phyloP scores from a whole-genome alignment of 2,888 invertebrate genomes.

The Orthosia incerta region DNA sequence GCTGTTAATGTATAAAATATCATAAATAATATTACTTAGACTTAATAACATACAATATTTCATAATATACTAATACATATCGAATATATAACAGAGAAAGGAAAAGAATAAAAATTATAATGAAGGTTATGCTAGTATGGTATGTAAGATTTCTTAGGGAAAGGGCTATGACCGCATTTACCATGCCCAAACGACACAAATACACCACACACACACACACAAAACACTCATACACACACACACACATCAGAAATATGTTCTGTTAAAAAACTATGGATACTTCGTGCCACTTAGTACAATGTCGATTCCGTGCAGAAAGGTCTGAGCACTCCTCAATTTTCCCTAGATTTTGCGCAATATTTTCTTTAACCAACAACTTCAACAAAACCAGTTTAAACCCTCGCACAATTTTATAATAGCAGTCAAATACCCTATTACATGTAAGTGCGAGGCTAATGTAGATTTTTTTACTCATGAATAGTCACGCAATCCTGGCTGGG shows the following conservation, averaged over 20 bases:
- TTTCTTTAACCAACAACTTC: background rate
- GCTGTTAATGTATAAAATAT: too few relatives aligned
- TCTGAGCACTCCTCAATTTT: background rate
- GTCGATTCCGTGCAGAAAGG: background rate
- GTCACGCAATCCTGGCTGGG: conserved; percentile 68
- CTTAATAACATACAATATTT: too few relatives aligned
- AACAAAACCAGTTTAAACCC: background rate
- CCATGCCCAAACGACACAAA: background rate
- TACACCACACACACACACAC: too few relatives aligned
- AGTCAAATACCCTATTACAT: conserved; percentile 52
- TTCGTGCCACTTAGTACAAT: background rate
- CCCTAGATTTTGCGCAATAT: background rate
- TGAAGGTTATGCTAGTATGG: too few relatives aligned
- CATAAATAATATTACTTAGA: too few relatives aligned
- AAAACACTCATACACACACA: too few relatives aligned
- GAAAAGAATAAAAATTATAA: too few relatives aligned
- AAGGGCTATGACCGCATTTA: background rate
- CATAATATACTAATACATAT: too few relatives aligned
- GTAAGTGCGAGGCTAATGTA: conserved; percentile 58
- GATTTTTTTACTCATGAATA: conserved; percentile 66
- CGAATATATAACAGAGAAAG: too few relatives aligned
- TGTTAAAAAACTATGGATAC: background rate
- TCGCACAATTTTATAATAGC: conserved; percentile 32
- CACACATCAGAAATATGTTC: background rate
- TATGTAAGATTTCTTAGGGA: background rate